A percentile compares a stretch with the other conserved stretches of the same genome.
Conservation (phyloP, 2,888 invertebrate genomes). For the Phyllotreta striolata region DNA sequence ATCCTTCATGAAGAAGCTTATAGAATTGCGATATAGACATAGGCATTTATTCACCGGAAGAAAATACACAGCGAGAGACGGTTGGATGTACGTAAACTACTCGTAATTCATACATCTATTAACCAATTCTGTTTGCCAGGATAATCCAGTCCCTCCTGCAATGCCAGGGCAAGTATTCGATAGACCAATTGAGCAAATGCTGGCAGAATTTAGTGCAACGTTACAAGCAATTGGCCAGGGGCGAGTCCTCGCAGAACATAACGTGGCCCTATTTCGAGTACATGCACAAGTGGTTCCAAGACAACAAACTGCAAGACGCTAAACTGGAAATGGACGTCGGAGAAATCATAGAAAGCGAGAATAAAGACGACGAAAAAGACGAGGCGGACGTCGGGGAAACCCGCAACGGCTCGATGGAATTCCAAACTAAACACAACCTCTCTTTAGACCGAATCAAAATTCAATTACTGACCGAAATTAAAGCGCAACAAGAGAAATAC, state of each 20-base stretch:
- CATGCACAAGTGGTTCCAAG: conserved; percentile 47
- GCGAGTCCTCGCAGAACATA: conserved; percentile 42
- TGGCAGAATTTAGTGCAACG: conserved; percentile 51
- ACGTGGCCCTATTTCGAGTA: conserved; percentile 48
- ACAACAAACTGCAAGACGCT: conserved; percentile 35
- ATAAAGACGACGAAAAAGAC: conserved; percentile 20
- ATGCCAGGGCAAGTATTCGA: conserved; percentile 46
- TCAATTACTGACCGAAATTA: conserved; percentile 40
- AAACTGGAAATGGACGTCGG: conserved; percentile 33
- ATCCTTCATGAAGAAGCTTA: conserved; percentile 47
- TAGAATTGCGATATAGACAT: conserved; percentile 45
- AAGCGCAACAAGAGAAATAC: conserved; percentile 39
- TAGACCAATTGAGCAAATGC: conserved; percentile 48
- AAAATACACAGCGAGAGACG: conserved; percentile 49
- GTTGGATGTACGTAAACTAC: conserved; percentile 50
- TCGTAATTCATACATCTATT: conserved; percentile 2
- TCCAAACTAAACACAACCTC: conserved; percentile 33
- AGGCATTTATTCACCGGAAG: conserved; percentile 48
- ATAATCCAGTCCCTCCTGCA: conserved; percentile 47
- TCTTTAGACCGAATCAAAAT: conserved; percentile 40
- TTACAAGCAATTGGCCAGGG: conserved; percentile 44
- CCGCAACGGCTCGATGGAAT: conserved; percentile 7
- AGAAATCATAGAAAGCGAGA: conserved; percentile 29
- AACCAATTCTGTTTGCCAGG: conserved; percentile 34
- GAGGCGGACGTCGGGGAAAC: neutral